phyloP scores from a whole-genome alignment of 2,113 vertebrate genomes.

The Holacanthus passer region DNA sequence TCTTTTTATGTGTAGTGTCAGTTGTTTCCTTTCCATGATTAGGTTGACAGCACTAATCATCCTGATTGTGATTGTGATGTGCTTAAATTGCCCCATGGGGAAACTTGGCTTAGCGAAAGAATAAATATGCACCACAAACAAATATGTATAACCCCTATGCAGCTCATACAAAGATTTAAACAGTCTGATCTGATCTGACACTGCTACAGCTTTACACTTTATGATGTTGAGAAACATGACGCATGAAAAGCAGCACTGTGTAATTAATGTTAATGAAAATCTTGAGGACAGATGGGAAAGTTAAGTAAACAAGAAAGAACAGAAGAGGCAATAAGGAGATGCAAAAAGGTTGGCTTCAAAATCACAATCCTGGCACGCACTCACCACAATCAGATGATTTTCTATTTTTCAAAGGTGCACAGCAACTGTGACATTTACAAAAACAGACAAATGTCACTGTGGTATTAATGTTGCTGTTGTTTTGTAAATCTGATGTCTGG shows the following conservation, averaged over 20 bases:
- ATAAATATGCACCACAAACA: neutral
- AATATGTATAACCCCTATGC: neutral
- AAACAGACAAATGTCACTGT: slow-evolving; percentile 8
- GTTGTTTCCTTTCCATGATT: neutral
- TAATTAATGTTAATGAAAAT: neutral
- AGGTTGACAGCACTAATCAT: neutral
- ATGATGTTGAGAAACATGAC: neutral
- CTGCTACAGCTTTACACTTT: neutral
- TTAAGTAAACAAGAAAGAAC: neutral
- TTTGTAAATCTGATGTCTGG: neutral
- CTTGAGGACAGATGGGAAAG: neutral
- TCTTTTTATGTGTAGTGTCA: slow-evolving; percentile 6
- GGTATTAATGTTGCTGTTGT: neutral
- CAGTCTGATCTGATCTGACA: slow-evolving; percentile 9
- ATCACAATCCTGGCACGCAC: neutral
- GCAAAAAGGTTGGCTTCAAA: neutral
- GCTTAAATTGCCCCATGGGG: slow-evolving; percentile 26
- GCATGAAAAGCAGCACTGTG: neutral
- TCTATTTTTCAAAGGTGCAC: neutral
- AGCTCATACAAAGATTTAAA: slow-evolving; percentile 5
- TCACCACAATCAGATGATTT: neutral
- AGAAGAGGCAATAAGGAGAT: neutral
- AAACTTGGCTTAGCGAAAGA: neutral
- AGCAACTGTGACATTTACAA: slow-evolving; percentile 32
- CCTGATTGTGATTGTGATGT: neutral